Percentiles rank a stretch among this genome's conserved stretches.
Evolutionary conservation across 1,140 invertebrate genomes (phyloP).

Genomic region (Trinorchestia longiramus): DNA sequence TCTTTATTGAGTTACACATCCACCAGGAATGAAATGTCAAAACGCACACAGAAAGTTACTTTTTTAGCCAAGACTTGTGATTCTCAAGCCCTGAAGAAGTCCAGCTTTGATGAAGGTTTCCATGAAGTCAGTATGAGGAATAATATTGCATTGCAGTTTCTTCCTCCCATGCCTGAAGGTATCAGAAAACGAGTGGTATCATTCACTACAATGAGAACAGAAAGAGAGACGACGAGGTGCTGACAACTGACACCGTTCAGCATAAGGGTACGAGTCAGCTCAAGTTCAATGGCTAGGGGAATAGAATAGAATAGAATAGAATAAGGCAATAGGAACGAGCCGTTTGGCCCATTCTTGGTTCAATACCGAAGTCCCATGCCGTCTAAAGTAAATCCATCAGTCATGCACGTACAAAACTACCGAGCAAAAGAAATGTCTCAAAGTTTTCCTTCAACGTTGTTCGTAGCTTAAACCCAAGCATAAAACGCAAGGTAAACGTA

Average conservation of each 20-base stretch:
- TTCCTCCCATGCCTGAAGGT: not conserved
- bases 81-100: not conserved
- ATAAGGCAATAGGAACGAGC: too few species aligned
- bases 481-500: not conserved
- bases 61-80: not conserved
- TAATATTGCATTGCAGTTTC: not conserved
- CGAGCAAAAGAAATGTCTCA: not conserved
- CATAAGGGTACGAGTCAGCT: not conserved
- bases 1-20: too few species aligned
- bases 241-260: not conserved
- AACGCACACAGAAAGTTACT: not conserved
- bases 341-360: too few species aligned
- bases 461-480: not conserved
- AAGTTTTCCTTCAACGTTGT: not conserved
- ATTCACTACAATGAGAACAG: not conserved
- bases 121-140: not conserved
- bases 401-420: not conserved
- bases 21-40: too few species aligned
- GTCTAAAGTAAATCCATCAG: too few species aligned
- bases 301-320: too few species aligned
- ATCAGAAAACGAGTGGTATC: too few species aligned
- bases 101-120: not conserved
- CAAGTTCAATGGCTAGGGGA: not conserved
- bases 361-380: too few species aligned
- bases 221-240: not conserved